These are phyloP conservation scores for Rattus norvegicus DNA, from an alignment of 2,113 vertebrate species.

Conservation along the genomic window GRCr8 NC_086031.1:50916501-50917000, in stretches of 20 bases:
- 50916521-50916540: no score
- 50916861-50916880: fast-evolving
- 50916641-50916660: not conserved
- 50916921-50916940: fast-evolving
- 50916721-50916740: not conserved
- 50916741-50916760: not conserved
- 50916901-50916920: fast-evolving
- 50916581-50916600: not conserved
- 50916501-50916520: not conserved
- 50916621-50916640: not conserved
- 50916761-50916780: not conserved
- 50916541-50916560: not conserved
- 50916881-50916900: fast-evolving
- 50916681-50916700: not conserved
- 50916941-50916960: fast-evolving
- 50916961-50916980: not conserved
- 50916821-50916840: not conserved
- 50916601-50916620: no score
- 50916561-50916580: no score
- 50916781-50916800: not conserved
- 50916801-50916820: not conserved
- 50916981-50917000: not conserved
- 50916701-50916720: not conserved
- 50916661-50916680: not conserved
- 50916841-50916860: no score